Conservation (phyloP, 2,113 vertebrate species). For the Dicaeum eximium region DNA sequence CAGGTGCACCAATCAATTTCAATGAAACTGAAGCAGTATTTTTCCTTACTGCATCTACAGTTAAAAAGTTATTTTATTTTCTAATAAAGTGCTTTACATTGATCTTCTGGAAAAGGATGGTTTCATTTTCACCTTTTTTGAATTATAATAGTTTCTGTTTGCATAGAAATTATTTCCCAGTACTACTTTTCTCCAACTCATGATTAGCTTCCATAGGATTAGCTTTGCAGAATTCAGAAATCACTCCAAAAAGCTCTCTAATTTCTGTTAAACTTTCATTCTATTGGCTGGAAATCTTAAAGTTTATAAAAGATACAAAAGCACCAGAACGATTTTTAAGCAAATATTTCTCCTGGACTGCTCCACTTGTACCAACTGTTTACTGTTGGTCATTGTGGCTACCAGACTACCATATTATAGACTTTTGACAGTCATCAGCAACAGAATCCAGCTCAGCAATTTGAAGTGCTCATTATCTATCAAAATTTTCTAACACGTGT, state of each 20-base stretch:
- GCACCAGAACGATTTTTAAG: neutral
- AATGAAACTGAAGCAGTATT: conserved; percentile 72
- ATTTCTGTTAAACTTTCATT: conserved; percentile 70
- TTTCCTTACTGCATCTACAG: conserved; percentile 81
- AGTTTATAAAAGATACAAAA: conserved; percentile 16
- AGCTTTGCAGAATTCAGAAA: conserved; percentile 71
- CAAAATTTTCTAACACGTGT: neutral
- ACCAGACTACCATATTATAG: neutral
- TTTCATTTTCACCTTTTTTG: conserved; percentile 77
- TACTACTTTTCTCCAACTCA: conserved; percentile 76
- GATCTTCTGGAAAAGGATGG: conserved; percentile 80
- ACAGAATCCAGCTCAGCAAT: neutral
- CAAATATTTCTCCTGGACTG: neutral
- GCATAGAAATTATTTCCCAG: conserved; percentile 84
- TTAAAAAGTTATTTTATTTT: conserved; percentile 90
- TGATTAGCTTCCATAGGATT: conserved; percentile 72
- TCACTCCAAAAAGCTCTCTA: conserved; percentile 53
- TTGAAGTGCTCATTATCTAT: neutral
- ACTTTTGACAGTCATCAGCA: neutral
- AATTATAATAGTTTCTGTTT: conserved; percentile 79
- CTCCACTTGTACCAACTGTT: neutral
- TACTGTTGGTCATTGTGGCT: neutral
- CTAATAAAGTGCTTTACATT: conserved; percentile 88
- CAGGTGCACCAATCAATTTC: conserved; percentile 88
- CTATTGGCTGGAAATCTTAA: neutral